A percentile compares a stretch with the other conserved stretches of the same genome.
Evolutionary conservation across 2,113 vertebrate genomes (phyloP).

Genomic region (Romanogobio albipinnatus): DNA sequence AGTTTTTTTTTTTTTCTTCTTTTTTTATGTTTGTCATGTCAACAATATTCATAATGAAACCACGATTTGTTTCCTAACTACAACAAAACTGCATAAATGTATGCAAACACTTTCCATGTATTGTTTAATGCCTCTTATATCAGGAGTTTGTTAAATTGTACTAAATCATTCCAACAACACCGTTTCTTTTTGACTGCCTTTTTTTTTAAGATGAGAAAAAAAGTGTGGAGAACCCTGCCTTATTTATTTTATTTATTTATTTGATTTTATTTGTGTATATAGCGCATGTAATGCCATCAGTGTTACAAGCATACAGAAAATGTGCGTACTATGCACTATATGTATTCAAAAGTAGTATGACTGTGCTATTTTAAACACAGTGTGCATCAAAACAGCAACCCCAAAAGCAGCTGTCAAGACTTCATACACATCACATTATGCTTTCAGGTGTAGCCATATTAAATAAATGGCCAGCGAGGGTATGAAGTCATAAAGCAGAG

Average conservation of each 20-base stretch:
- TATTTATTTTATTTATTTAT: not conserved
- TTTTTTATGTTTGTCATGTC: not conserved
- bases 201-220: not conserved
- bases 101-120: not conserved
- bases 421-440: not conserved
- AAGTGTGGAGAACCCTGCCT: not conserved
- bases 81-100: not conserved
- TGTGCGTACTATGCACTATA: not conserved
- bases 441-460: not conserved
- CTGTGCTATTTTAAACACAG: not conserved
- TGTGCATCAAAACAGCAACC: not conserved
- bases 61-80: not conserved
- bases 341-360: not conserved
- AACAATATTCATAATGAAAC: not conserved
- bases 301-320: not conserved
- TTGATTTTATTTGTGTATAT: not conserved
- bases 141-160: not conserved
- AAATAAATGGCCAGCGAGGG: not conserved
- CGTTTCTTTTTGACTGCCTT: not conserved
- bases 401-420: slow-evolving; percentile 2
- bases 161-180: not conserved
- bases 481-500: not conserved
- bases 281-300: not conserved
- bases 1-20: not conserved
- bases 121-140: not conserved